Conservation (phyloP, 2,888 invertebrate genomes). For the Macropis europaea region DNA sequence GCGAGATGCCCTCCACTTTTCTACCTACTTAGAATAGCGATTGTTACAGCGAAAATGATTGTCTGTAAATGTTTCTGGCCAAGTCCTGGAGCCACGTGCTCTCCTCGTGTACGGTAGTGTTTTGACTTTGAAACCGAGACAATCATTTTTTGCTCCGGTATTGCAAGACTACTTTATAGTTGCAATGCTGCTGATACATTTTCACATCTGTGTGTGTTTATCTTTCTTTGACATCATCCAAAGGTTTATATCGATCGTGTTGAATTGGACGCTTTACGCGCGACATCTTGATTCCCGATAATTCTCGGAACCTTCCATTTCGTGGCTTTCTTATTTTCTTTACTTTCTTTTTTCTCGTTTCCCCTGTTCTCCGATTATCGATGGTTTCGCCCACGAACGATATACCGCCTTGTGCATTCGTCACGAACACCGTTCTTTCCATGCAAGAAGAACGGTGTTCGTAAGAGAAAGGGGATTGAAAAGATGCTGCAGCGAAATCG, state of each 20-base stretch:
- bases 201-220: constrained; percentile 10
- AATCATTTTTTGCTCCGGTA: constrained; percentile 29
- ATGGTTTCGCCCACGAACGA: too few species aligned
- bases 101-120: too few species aligned
- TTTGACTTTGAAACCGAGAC: too few species aligned
- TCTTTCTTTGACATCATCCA: neutral
- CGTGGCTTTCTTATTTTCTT: too few species aligned
- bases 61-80: neutral
- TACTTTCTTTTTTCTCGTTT: too few species aligned
- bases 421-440: too few species aligned
- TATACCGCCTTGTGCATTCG: too few species aligned
- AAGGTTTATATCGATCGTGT: neutral
- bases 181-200: neutral
- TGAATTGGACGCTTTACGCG: neutral
- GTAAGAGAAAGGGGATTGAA: too few species aligned
- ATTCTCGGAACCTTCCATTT: neutral
- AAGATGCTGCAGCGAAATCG: neutral
- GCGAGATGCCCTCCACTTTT: constrained; percentile 69
- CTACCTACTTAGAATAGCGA: neutral
- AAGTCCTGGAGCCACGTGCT: too few species aligned
- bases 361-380: too few species aligned
- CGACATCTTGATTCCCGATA: neutral
- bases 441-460: neutral
- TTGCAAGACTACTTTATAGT: neutral
- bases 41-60: constrained; percentile 28